These are phyloP conservation scores for Phyllotreta striolata DNA, from an alignment of 2,888 invertebrate species.

Conservation along the genomic window DNA sequence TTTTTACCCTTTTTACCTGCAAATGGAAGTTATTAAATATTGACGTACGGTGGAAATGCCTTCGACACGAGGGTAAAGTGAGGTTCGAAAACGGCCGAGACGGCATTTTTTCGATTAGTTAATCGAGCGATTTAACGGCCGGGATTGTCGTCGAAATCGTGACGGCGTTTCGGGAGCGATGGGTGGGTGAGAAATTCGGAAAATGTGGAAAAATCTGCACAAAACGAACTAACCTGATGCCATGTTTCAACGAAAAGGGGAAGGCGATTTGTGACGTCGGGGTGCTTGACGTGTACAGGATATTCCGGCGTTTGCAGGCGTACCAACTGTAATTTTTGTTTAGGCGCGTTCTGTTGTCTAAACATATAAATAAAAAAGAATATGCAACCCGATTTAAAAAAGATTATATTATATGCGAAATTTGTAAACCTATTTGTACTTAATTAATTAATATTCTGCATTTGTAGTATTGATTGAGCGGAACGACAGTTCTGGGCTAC, in stretches of 20 bases:
- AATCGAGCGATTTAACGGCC: not conserved
- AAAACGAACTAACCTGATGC: constrained; percentile 51
- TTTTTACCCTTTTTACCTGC: constrained; percentile 80
- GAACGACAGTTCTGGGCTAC: too few relatives aligned
- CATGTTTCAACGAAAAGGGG: constrained; percentile 46
- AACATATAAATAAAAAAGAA: too few relatives aligned
- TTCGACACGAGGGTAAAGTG: constrained; percentile 36
- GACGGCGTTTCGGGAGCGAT: not conserved
- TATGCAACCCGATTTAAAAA: too few relatives aligned
- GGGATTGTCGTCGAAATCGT: constrained; percentile 11
- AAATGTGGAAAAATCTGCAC: constrained; percentile 3
- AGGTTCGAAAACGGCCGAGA: constrained; percentile 29
- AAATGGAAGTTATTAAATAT: constrained; percentile 27
- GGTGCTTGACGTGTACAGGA: constrained; percentile 31
- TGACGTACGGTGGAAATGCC: constrained; percentile 32
- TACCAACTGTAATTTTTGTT: constrained; percentile 16
- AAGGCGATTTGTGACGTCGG: constrained; percentile 36
- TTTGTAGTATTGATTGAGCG: too few relatives aligned
- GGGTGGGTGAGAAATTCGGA: too few relatives aligned
- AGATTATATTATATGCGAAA: too few relatives aligned
- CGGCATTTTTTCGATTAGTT: not conserved
- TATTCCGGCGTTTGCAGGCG: constrained; percentile 29
- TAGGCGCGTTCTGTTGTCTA: constrained; percentile 2
- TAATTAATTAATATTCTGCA: too few relatives aligned
- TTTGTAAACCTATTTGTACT: too few relatives aligned